These are phyloP conservation scores for Drosophila eugracilis DNA, from an alignment of 1,140 invertebrate species.

Conservation along the genomic window DNA sequence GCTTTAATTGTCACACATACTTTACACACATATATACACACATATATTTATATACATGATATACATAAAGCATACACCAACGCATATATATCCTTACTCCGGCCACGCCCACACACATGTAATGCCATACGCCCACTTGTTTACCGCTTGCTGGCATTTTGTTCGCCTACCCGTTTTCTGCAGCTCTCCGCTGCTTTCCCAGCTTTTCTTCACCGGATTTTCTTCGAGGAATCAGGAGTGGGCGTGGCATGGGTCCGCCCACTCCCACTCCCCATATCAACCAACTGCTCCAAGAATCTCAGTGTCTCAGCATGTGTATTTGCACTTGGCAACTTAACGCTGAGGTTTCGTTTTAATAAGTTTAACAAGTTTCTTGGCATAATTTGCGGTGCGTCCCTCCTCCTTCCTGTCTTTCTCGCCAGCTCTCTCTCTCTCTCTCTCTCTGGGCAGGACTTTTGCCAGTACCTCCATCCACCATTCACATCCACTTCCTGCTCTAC, in stretches of 20 bases:
- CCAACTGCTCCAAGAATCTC: background rate
- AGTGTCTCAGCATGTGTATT: constrained; percentile 52
- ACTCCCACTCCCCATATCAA: background rate
- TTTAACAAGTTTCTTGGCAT: constrained; percentile 83
- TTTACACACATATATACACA: background rate
- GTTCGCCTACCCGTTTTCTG: constrained; percentile 18
- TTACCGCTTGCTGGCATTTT: constrained; percentile 57
- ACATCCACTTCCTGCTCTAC: constrained; percentile 24
- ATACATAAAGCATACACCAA: background rate
- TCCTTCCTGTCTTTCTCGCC: too few species aligned
- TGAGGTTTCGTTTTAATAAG: constrained; percentile 84
- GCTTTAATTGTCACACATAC: constrained; percentile 49
- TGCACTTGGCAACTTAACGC: constrained; percentile 75
- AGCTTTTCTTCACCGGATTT: constrained; percentile 4
- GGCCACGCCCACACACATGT: constrained; percentile 42
- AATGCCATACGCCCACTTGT: constrained; percentile 52
- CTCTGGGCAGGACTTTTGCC: background rate
- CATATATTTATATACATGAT: background rate
- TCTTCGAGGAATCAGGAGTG: background rate
- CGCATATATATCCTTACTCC: constrained; percentile 1
- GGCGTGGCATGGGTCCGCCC: constrained; percentile 19
- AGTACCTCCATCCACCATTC: background rate
- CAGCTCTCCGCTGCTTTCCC: background rate
- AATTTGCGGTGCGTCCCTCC: constrained; percentile 67
- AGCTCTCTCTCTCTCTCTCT: too few species aligned